Evolutionary conservation across 2,797 vertebrate species (phyloP).

Genomic region (Zalophus californianus): DNA sequence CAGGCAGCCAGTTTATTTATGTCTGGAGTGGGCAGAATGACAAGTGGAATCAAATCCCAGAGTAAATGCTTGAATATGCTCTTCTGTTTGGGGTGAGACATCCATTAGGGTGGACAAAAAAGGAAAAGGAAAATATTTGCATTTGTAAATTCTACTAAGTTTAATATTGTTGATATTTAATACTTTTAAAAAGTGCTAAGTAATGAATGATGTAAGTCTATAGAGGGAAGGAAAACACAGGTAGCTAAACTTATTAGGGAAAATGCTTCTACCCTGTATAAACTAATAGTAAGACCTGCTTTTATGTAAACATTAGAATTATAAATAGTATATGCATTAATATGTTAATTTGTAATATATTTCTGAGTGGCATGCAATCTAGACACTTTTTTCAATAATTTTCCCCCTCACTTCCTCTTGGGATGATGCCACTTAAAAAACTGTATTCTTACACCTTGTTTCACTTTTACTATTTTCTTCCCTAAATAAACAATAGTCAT

Average conservation of each 20-base stretch:
- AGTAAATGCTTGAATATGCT: background rate
- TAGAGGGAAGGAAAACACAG: background rate
- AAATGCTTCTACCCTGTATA: background rate
- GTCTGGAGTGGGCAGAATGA: background rate
- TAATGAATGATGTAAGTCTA: background rate
- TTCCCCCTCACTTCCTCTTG: background rate
- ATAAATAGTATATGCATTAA: background rate
- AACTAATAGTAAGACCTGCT: background rate
- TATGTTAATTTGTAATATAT: background rate
- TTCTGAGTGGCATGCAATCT: background rate
- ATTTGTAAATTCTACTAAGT: background rate
- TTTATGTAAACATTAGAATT: background rate
- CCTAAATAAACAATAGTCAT: background rate
- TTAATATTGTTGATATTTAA: background rate
- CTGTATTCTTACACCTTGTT: background rate
- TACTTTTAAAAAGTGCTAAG: slow-evolving; percentile 38
- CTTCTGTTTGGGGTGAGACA: background rate
- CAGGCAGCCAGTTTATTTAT: background rate
- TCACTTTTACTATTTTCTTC: background rate
- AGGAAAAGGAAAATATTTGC: background rate
- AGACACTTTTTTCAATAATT: background rate
- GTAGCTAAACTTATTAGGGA: background rate
- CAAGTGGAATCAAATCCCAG: background rate
- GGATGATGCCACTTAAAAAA: background rate
- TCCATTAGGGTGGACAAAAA: background rate